phyloP scores from a whole-genome alignment of 2,888 invertebrate genomes.

The Embidobia sp. region DNA sequence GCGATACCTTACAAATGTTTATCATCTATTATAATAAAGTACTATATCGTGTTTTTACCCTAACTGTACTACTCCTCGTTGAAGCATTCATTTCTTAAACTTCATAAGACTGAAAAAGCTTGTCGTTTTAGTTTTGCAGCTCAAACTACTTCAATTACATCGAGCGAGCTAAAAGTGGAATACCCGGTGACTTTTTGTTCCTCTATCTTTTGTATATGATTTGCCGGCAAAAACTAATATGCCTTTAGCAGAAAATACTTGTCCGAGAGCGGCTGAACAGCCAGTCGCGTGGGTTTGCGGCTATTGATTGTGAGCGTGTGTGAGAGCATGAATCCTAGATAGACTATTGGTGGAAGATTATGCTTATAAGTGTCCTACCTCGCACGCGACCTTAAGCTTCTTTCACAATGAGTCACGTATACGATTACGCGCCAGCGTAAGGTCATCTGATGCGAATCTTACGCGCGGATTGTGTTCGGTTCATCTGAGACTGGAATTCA shows the following conservation, averaged over 20 bases:
- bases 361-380: constrained; percentile 45
- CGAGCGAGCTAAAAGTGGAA: constrained; percentile 16
- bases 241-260: constrained; percentile 34
- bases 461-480: constrained; percentile 6
- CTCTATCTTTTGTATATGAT: not conserved
- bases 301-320: constrained; percentile 40
- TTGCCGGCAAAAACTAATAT: constrained; percentile 38
- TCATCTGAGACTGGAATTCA: not conserved
- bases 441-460: constrained; percentile 27
- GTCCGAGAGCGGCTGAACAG: constrained; percentile 14
- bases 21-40: too few relatives aligned
- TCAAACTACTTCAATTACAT: constrained; percentile 13
- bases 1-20: too few relatives aligned
- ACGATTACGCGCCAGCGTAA: constrained; percentile 40
- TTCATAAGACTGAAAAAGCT: too few relatives aligned
- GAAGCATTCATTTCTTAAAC: too few relatives aligned
- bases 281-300: constrained; percentile 37
- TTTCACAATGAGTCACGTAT: constrained; percentile 61
- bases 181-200: constrained; percentile 21
- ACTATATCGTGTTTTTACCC: too few relatives aligned
- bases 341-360: constrained; percentile 17
- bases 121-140: not conserved
- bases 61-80: too few relatives aligned
- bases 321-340: constrained; percentile 9
- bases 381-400: constrained; percentile 65